Conservation (phyloP, 2,888 invertebrate genomes). For the Oxycera nigricornis region DNA sequence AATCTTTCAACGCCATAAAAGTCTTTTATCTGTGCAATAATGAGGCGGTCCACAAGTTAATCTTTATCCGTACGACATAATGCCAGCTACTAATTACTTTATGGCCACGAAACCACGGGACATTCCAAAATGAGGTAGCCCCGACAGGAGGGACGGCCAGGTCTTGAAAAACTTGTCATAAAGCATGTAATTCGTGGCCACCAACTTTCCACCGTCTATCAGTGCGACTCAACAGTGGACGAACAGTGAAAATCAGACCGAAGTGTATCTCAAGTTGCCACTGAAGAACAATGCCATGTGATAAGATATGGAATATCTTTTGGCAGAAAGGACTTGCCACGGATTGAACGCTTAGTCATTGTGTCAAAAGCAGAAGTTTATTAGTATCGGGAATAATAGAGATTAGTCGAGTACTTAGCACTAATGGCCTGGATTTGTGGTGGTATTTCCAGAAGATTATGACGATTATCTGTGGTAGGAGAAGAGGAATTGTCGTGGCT, state of each 20-base stretch:
- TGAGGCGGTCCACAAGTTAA: constrained; percentile 25
- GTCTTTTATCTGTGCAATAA: neutral
- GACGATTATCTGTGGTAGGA: neutral
- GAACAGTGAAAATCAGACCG: neutral
- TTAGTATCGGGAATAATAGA: constrained; percentile 35
- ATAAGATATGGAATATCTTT: neutral
- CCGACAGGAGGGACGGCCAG: neutral
- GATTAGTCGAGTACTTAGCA: constrained; percentile 22
- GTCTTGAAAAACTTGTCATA: constrained; percentile 5
- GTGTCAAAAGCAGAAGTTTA: constrained; percentile 47
- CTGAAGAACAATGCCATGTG: constrained; percentile 13
- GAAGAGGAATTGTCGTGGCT: too few relatives aligned
- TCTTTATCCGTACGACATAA: constrained; percentile 18
- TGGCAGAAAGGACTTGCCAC: constrained; percentile 31
- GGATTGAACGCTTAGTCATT: neutral
- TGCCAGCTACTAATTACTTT: constrained; percentile 13
- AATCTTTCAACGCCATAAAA: constrained; percentile 10
- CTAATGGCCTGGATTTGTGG: constrained; percentile 26
- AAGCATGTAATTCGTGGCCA: constrained; percentile 2
- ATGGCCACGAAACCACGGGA: constrained; percentile 4
- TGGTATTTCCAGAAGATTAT: constrained; percentile 35
- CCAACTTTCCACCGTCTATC: neutral
- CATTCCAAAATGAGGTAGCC: constrained; percentile 9
- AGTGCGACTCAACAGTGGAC: neutral
- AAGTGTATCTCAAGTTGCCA: constrained; percentile 8